A percentile compares a stretch with the other conserved stretches of the same genome.
These are phyloP conservation scores for Tetramorium bicarinatum DNA, from an alignment of 2,888 invertebrate species.

Conservation along the genomic window DNA sequence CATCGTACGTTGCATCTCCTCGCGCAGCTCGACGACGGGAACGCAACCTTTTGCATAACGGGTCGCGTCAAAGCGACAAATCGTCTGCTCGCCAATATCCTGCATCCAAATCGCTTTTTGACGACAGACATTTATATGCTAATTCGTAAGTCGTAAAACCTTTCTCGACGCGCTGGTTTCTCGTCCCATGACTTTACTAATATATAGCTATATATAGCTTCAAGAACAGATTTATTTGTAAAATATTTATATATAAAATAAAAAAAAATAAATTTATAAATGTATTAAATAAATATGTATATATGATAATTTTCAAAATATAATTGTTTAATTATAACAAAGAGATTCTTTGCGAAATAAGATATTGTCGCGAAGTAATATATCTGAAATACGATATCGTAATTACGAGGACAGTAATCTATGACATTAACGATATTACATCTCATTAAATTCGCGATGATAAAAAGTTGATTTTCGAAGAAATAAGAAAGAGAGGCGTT, in stretches of 20 bases:
- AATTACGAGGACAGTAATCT: not conserved
- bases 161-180: not conserved
- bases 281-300: not conserved
- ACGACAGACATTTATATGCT: constrained; percentile 17
- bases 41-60: constrained; percentile 78
- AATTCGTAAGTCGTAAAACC: constrained; percentile 23
- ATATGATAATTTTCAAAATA: not conserved
- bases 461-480: not conserved
- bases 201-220: not conserved
- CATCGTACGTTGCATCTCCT: constrained; percentile 90
- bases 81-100: constrained; percentile 76
- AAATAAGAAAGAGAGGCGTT: not conserved
- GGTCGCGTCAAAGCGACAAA: constrained; percentile 82
- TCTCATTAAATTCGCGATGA: not conserved
- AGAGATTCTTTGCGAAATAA: not conserved
- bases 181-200: not conserved
- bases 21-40: constrained; percentile 89
- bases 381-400: not conserved
- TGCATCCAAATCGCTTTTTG: constrained; percentile 57
- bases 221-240: not conserved
- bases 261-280: not conserved
- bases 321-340: not conserved
- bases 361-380: not conserved
- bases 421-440: not conserved
- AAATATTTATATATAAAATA: not conserved